Conservation (phyloP, 2,797 vertebrate species). For the Acrossocheilus wenchowensis region DNA sequence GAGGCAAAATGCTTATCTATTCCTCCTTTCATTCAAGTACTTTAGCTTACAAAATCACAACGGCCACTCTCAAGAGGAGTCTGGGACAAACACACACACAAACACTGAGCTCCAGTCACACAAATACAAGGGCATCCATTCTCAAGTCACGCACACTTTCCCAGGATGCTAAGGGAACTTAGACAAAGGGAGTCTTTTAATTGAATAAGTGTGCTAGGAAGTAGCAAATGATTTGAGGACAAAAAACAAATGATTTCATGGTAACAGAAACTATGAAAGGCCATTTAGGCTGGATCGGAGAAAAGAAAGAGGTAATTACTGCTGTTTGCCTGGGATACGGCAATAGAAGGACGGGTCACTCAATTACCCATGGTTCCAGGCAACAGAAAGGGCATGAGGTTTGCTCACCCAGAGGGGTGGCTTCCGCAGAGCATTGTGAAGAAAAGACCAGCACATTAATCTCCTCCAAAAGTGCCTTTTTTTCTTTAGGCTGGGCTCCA, state of each 20-base stretch:
- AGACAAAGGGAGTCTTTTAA: constrained; percentile 62
- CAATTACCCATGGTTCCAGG: constrained; percentile 63
- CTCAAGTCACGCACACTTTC: constrained; percentile 55
- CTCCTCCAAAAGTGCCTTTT: constrained; percentile 57
- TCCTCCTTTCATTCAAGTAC: constrained; percentile 26
- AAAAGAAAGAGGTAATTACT: constrained; percentile 74
- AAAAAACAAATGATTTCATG: constrained; percentile 73
- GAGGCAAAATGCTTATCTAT: constrained; percentile 24
- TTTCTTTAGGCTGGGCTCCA: constrained; percentile 47
- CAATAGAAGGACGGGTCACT: constrained; percentile 64
- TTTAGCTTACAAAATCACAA: constrained; percentile 29
- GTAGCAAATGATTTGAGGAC: constrained; percentile 68
- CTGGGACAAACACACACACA: constrained; percentile 41
- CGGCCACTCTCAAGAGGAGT: constrained; percentile 33
- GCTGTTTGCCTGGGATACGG: constrained; percentile 70
- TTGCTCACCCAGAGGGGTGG: constrained; percentile 67
- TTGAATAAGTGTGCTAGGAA: constrained; percentile 67
- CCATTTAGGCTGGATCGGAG: constrained; percentile 57
- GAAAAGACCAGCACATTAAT: constrained; percentile 65
- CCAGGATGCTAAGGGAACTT: constrained; percentile 58
- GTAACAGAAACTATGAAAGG: constrained; percentile 67
- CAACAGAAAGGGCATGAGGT: constrained; percentile 65
- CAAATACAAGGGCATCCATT: constrained; percentile 48
- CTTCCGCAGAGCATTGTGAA: constrained; percentile 68
- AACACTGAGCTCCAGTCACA: constrained; percentile 43